Conservation (phyloP, 2,113 vertebrate genomes). For the Mesoclemmys tuberculata region DNA sequence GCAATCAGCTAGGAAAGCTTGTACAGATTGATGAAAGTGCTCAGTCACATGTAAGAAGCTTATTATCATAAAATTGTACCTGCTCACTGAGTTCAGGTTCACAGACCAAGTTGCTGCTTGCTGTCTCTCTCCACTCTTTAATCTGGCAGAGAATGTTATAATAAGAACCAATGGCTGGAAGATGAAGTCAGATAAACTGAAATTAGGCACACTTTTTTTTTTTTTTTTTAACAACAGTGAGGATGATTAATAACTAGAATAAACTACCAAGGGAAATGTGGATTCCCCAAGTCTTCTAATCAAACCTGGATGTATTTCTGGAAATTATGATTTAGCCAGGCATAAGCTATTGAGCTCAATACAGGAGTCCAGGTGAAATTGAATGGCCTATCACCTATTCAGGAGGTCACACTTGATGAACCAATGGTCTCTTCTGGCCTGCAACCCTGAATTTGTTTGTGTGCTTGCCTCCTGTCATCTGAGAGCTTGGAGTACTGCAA, state of each 20-base stretch:
- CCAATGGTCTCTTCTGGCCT: neutral
- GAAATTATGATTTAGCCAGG: neutral
- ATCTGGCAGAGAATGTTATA: neutral
- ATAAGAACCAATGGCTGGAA: neutral
- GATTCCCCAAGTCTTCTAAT: neutral
- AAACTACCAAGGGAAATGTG: constrained; percentile 2
- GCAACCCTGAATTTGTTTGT: accelerated
- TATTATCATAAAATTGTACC: neutral
- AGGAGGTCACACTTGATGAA: accelerated
- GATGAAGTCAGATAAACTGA: accelerated
- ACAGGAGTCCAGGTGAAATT: neutral
- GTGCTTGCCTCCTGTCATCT: accelerated
- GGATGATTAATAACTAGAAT: neutral
- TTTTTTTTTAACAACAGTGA: constrained; percentile 6
- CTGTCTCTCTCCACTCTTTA: neutral
- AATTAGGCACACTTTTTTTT: neutral
- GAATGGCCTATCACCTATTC: neutral
- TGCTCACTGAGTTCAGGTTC: neutral
- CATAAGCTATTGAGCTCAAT: accelerated
- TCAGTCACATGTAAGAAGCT: neutral
- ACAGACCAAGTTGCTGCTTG: accelerated
- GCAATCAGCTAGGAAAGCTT: neutral
- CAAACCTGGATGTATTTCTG: neutral
- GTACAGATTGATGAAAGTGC: neutral
- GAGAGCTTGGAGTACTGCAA: neutral